Evolutionary conservation across 2,113 vertebrate species (phyloP).

Genomic region (Tachycineta bicolor): DNA sequence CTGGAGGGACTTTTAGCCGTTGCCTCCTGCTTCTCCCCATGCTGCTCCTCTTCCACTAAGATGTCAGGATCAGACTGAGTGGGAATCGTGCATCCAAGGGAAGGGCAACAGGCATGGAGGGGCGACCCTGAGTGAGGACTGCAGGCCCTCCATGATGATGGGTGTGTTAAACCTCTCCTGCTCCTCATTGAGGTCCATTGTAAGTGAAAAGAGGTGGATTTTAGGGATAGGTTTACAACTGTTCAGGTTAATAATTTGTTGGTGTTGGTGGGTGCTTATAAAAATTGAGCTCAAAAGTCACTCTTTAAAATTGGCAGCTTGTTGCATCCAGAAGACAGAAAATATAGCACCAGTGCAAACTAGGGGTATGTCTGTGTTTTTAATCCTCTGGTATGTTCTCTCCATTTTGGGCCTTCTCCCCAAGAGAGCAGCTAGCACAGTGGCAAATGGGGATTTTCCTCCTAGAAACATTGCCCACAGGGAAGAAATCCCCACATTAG

Average conservation of each 20-base stretch:
- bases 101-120: accelerated
- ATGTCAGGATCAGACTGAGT: accelerated
- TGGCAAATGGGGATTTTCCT: neutral
- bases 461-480: neutral
- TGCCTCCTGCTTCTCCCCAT: accelerated
- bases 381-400: neutral
- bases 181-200: accelerated
- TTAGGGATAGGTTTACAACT: neutral
- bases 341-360: neutral
- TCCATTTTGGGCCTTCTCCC: neutral
- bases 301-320: neutral
- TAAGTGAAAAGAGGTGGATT: neutral
- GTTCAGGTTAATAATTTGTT: neutral
- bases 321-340: neutral
- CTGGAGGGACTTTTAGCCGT: accelerated
- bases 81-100: neutral
- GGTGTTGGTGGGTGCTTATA: neutral
- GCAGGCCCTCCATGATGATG: accelerated
- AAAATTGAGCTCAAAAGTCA: neutral
- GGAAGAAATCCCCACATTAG: neutral
- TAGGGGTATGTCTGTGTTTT: accelerated
- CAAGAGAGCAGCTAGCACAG: accelerated
- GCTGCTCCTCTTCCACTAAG: no score
- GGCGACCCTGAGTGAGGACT: neutral
- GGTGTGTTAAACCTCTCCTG: neutral